Percentiles rank a stretch among this genome's conserved stretches.
Evolutionary conservation across 2,888 invertebrate genomes (phyloP).

Genomic region (Mechanitis messenoides): DNA sequence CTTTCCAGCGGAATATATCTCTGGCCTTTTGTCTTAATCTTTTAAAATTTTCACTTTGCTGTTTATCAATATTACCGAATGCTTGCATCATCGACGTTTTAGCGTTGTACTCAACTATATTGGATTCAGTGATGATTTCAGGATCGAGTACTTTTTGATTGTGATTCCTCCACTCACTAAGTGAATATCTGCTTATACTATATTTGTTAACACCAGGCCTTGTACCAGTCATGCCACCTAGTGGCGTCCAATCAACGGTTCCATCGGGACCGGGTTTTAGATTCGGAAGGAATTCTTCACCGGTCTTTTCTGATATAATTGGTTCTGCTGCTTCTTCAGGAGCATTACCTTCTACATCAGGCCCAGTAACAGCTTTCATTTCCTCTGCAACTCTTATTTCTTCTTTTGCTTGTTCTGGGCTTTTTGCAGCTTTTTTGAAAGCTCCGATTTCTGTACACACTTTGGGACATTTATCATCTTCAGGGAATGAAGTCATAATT

Average conservation of each 20-base stretch:
- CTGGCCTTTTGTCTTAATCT: conserved; percentile 80
- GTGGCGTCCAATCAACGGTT: conserved; percentile 83
- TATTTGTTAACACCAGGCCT: conserved; percentile 86
- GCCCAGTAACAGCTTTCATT: conserved; percentile 26
- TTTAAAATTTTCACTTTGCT: conserved; percentile 81
- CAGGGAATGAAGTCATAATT: conserved; percentile 45
- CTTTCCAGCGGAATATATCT: conserved; percentile 85
- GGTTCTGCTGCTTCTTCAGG: conserved; percentile 29
- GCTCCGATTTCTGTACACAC: conserved; percentile 58
- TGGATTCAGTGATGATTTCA: conserved; percentile 70
- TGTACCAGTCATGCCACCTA: conserved; percentile 82
- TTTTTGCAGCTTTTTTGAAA: conserved; percentile 51
- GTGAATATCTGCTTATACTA: conserved; percentile 83
- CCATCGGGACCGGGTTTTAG: conserved; percentile 82
- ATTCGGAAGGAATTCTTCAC: conserved; percentile 47
- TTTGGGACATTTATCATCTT: conserved; percentile 53
- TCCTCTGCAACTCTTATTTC: conserved; percentile 32
- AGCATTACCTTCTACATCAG: conserved; percentile 26
- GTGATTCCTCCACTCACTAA: conserved; percentile 83
- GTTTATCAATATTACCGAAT: conserved; percentile 80
- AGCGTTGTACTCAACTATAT: conserved; percentile 78
- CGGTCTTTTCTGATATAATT: conserved; percentile 30
- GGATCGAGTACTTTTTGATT: conserved; percentile 74
- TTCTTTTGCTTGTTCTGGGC: conserved; percentile 39
- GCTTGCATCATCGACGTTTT: conserved; percentile 80